Base-by-base conservation (phyloP, 1,140 invertebrate genomes). In the Hyphantria cunea region DNA sequence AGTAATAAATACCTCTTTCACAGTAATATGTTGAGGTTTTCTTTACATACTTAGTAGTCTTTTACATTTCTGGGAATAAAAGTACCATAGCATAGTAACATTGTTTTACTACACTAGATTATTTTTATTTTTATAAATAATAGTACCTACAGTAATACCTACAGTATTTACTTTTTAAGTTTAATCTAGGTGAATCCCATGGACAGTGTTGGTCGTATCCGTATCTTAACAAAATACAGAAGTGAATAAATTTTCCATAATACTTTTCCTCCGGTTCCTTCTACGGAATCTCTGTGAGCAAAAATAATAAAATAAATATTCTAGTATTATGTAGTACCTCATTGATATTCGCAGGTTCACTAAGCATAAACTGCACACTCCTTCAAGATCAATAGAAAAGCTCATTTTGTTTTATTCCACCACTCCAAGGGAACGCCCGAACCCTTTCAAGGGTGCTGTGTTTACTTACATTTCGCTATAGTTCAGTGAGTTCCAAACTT, bases 331-430 rank as follows among this genome's bases (percentile, higher is more conserved):
- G 17, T 25, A 25, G 17, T 60, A 59, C 48, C 47, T 70, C 56
- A 71, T 78, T 74, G 64, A 70, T 72, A 76, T 74, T 72, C 70
- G 44, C 70, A 69, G 63, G 64, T 72, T 72, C 58, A 65, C 65
- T 69, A 66, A 68, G 68, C 64, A 75, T 68, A 71, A 78, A 72
- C 67, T 72, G 73, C 70, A 72, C 67, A 56, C 60, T 70, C 59
- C 66, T 45, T 59, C 53, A 45, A 63, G 68, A 76, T 76, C 74
- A 76, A 74, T 76, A 74, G 64, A 65, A 74, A 74, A 80, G 73
- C 77, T 80, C 80, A 82, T 82, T 82, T 78, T 78, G 75, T 80
- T 82, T 82, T 80, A 80, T 80, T 78, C 66, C 63, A 70, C 66
- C 66, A 72, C 72, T 74, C 67, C 61, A 72, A 69, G 72, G 66